Conservation (phyloP, 2,888 invertebrate species). For the Orthosia cruda region DNA sequence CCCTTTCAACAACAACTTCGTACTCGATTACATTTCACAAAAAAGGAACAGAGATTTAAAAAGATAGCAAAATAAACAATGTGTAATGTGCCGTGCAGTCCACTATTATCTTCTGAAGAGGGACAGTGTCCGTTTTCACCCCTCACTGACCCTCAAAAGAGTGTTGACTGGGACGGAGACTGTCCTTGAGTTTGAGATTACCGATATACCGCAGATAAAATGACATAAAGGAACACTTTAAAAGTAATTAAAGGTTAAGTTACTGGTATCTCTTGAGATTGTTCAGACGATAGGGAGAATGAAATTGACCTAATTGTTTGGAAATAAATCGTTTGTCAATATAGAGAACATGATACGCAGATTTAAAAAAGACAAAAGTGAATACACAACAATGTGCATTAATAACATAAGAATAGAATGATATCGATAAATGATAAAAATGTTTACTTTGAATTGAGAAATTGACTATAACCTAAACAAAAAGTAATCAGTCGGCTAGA, state of each 20-base stretch:
- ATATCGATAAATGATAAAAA: neutral
- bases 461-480: too few species aligned
- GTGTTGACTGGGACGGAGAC: slow-evolving; percentile 66
- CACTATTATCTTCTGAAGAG: slow-evolving; percentile 59
- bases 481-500: too few species aligned
- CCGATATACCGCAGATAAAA: slow-evolving; percentile 40
- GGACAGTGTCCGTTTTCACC: slow-evolving; percentile 76
- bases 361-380: neutral
- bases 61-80: slow-evolving; percentile 73
- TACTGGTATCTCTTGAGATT: neutral
- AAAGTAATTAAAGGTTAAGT: slow-evolving; percentile 35
- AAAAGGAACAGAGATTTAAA: slow-evolving; percentile 60
- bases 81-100: slow-evolving; percentile 73
- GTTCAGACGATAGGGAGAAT: slow-evolving; percentile 3
- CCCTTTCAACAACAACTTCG: slow-evolving; percentile 19
- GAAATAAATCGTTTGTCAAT: neutral
- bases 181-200: slow-evolving; percentile 36
- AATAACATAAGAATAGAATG: neutral
- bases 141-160: slow-evolving; percentile 73
- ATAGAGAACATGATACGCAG: neutral
- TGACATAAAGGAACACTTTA: slow-evolving; percentile 41
- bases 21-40: slow-evolving; percentile 50
- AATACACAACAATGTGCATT: neutral
- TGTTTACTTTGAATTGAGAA: neutral
- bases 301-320: slow-evolving; percentile 3